Evolutionary conservation across 2,888 invertebrate species (phyloP), one percentile per base, ranked within the genome.

Genomic region (Yponomeuta cagnagella): DNA sequence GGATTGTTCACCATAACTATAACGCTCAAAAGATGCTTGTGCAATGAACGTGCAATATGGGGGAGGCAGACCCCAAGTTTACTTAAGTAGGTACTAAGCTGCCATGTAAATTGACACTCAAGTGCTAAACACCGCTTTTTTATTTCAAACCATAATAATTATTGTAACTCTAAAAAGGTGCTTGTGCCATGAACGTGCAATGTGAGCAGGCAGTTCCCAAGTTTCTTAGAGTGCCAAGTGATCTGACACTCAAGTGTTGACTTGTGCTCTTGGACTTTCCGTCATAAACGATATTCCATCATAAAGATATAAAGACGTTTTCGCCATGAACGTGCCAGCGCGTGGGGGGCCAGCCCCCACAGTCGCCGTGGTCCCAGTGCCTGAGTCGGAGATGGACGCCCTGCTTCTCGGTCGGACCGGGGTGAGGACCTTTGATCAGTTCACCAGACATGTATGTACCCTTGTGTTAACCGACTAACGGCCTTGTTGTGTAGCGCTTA

Each of bases 331-430:
- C 76, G 89, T 84, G 77, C 79, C 88, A 67, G 78, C 85, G 79
- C 86, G 87, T 71, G 86, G 84, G 3, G 90, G 92, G 48, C 85
- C 88, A 2, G 92, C 91, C 74, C 93, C 94, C 73, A 93, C 94
- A 74, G 94, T 93, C 83, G 92, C 93, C 10, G 93, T 94, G 84
- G 92, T 94, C 70, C 92, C 94, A 64, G 93, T 94, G 63, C 94
- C 94, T 10, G 96, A 95, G 85, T 95, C 95, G 76, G 96, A 96
- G 92, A 96, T 96, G 96, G 96, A 96, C 82, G 96, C 96, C 68
- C 87, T 96, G 77, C 93, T 96, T 75, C 93, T 96, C 71, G 96
- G 96, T 75, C 93, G 96, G 81, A 96, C 96, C 70, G 94, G 95
- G 95, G 96, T 96, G 93, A 95, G 96, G 94, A 87, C 87, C 75